Evolutionary conservation across 2,888 invertebrate species (phyloP), one percentile per base, ranked within the genome.

Genomic region (Caenorhabditis becei): DNA sequence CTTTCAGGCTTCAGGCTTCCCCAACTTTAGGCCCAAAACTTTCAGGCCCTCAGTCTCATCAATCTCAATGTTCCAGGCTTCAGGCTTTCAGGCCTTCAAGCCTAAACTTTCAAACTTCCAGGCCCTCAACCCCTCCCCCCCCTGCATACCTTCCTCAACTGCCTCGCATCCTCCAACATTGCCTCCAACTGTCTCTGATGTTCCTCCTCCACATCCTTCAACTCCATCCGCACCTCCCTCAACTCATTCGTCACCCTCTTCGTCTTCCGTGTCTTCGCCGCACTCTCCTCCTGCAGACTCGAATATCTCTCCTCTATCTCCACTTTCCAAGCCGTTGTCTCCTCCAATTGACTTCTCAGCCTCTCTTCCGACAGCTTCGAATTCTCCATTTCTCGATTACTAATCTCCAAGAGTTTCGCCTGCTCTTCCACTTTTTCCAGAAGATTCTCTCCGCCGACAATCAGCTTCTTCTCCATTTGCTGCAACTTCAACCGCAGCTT

Each of bases 101-200:
- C n/a, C n/a, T n/a, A n/a, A n/a, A n/a, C n/a, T n/a, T n/a, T n/a
- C n/a, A n/a, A n/a, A n/a, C n/a, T n/a, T n/a, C n/a, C n/a, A n/a
- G n/a, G n/a, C n/a, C n/a, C n/a, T n/a, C n/a, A n/a, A n/a, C n/a
- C n/a, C n/a, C n/a, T n/a, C n/a, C n/a, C n/a, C n/a, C n/a, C 11
- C 23, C n/a, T 44, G 44, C 49, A 26, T 11, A 70, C 70, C 65
- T 96, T 93, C 74, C 95, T 95, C 66, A 98, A 93, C 70, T 96
- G 95, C 16, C 97, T 93, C 61, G 97, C 95, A 88, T 95, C 96
- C 91, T 99, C 97, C 86, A 97, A 93, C 20, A 98, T 94, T 0
- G 96, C 96, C 92, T 98, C 98, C 94, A 97, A 96, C 93, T 98
- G 97, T 51, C 97, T 93, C 93, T 97, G 97, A 91, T 97, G 97